A percentile compares a stretch with the other conserved stretches of the same genome.
Conservation (phyloP, 2,888 invertebrate species). For the Euplexia lucipara region DNA sequence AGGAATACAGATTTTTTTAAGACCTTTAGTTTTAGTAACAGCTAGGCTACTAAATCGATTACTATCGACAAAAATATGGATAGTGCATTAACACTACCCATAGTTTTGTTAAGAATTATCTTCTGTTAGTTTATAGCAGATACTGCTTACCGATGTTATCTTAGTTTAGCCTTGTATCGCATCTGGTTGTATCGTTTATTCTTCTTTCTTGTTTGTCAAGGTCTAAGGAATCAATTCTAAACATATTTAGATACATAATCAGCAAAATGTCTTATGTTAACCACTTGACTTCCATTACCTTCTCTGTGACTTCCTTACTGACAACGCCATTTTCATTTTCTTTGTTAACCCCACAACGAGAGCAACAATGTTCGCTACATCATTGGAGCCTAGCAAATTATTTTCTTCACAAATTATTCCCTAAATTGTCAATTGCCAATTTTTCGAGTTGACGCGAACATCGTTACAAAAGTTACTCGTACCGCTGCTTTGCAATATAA, state of each 20-base stretch:
- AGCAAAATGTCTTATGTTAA: not conserved
- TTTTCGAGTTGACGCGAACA: constrained; percentile 68
- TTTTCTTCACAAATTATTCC: constrained; percentile 60
- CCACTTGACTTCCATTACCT: not conserved
- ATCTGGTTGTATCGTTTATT: too few species aligned
- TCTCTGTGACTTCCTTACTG: not conserved
- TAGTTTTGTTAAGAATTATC: too few species aligned
- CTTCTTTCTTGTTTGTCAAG: too few species aligned
- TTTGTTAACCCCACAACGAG: constrained; percentile 8
- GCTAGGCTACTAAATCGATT: too few species aligned
- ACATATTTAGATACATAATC: too few species aligned
- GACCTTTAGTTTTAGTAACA: not conserved
- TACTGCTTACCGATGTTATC: too few species aligned
- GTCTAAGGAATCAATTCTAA: too few species aligned
- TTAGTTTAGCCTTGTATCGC: too few species aligned
- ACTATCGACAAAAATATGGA: too few species aligned
- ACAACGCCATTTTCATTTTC: not conserved
- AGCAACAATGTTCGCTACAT: constrained; percentile 27
- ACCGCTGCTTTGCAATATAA: constrained; percentile 71
- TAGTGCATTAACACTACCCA: too few species aligned
- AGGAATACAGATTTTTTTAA: not conserved
- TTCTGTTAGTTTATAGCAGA: too few species aligned
- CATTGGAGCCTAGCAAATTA: constrained; percentile 46
- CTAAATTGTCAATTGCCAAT: constrained; percentile 76
- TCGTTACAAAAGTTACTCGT: constrained; percentile 73